Evolutionary conservation across 2,113 vertebrate species (phyloP), one percentile per base, ranked within the genome.

Genomic region (Natator depressus): DNA sequence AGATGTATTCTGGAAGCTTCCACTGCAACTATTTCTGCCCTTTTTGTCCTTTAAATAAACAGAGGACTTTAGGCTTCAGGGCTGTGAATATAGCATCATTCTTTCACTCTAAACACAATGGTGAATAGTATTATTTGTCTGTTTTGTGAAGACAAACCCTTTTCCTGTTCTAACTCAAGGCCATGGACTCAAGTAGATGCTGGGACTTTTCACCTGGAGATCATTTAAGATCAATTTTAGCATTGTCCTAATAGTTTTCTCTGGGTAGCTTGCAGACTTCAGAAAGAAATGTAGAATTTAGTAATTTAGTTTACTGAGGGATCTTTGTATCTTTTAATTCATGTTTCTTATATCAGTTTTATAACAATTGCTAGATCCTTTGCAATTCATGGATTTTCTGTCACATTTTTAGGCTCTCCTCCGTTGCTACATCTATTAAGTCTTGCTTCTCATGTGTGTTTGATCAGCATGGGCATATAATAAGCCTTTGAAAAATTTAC

Each of bases 401-500:
- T 92, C 47, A 88, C 54, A 85, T 93, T 92, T 86, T 91, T 47
- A 51, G 1, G 2, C 82, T 79, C 57, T 55, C 65, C 50, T 85
- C 46, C 2, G 11, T 13, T 89, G 42, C 85, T 94, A 0, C 87
- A 78, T 69, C 78, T 93, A 93, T 88, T 85, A 62, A 93, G 72
- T 59, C 82, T 85, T 93, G 51, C 78, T 95, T 87, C 87, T 95
- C 82, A 84, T 51, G 22, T 81, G 27, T 49, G 6, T 49, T 42
- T 91, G 80, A 87, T 53, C n/a, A n/a, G 59, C 3, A 12, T 88
- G 78, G 42, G 35, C 17, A 72, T 93, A 35, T 84, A 84, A 87
- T 78, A 90, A 72, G 62, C 50, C 55, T 96, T 84, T 95, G 72
- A 97, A 97, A 95, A 72, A 81, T 89, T 88, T 57, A 78, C 54